Evolutionary conservation across 2,797 vertebrate genomes (phyloP).

Genomic region (Kryptolebias ocellatus): DNA sequence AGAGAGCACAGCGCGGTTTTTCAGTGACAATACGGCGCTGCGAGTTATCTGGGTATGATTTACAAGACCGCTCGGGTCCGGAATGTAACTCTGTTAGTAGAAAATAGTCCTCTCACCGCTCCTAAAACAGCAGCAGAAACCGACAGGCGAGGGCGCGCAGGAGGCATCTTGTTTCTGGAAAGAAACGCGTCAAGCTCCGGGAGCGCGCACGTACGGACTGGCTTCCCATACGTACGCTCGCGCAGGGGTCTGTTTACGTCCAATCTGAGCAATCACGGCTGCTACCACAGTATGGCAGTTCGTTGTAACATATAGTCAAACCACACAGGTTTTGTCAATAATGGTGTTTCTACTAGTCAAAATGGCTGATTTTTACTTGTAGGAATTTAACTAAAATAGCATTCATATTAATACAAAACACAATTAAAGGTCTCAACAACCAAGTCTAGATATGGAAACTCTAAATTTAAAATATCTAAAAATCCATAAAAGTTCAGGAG

Average conservation of each 20-base stretch:
- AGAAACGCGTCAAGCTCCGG: constrained; percentile 16
- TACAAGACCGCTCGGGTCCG: not conserved
- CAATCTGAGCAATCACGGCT: constrained; percentile 35
- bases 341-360: too few species aligned
- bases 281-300: not conserved
- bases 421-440: too few species aligned
- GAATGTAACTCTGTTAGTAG: constrained; percentile 2
- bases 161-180: constrained; percentile 56
- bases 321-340: too few species aligned
- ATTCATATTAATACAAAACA: too few species aligned
- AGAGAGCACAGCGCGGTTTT: not conserved
- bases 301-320: too few species aligned
- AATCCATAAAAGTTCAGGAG: too few species aligned
- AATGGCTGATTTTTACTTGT: too few species aligned
- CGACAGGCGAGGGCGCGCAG: constrained; percentile 44
- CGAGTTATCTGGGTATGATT: not conserved
- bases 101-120: constrained; percentile 40
- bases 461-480: too few species aligned
- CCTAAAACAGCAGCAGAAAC: constrained; percentile 19
- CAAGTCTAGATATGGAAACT: too few species aligned
- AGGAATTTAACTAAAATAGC: too few species aligned
- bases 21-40: not conserved
- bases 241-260: constrained; percentile 68
- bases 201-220: constrained; percentile 42
- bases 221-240: not conserved